These are phyloP conservation scores for Bedellia somnulentella DNA, from an alignment of 2,888 invertebrate species.

Conservation along the genomic window DNA sequence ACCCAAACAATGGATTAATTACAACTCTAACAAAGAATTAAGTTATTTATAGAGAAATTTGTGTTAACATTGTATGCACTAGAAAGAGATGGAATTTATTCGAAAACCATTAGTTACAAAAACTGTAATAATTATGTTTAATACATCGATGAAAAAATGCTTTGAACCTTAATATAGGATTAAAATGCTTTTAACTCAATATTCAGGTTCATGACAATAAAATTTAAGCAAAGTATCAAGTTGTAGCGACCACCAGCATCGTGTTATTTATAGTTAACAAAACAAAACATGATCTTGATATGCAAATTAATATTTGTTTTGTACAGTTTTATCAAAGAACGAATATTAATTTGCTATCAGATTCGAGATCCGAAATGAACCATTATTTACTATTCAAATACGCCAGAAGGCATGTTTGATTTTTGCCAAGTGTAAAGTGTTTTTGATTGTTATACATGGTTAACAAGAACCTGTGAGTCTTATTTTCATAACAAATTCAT, in stretches of 20 bases:
- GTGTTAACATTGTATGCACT: too few relatives aligned
- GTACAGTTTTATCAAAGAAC: conserved; percentile 37
- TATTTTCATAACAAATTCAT: too few relatives aligned
- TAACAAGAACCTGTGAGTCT: too few relatives aligned
- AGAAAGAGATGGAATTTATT: too few relatives aligned
- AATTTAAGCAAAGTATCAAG: conserved; percentile 22
- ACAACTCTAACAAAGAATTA: too few relatives aligned
- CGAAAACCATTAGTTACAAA: not conserved
- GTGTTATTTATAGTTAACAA: too few relatives aligned
- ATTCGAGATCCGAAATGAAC: conserved; percentile 41
- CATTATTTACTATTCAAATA: conserved; percentile 55
- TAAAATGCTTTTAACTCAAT: not conserved
- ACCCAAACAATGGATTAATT: too few relatives aligned
- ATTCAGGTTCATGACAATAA: not conserved
- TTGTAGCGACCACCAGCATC: too few relatives aligned
- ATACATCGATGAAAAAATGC: not conserved
- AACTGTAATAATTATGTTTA: not conserved
- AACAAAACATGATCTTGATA: conserved; percentile 32
- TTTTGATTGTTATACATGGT: too few relatives aligned
- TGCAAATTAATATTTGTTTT: conserved; percentile 55
- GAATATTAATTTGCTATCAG: conserved; percentile 32
- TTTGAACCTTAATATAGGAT: not conserved
- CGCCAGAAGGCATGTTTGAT: conserved; percentile 13
- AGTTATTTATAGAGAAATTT: too few relatives aligned
- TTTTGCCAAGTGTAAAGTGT: too few relatives aligned